Base-by-base conservation (phyloP, 2,888 invertebrate genomes). In the Noctuana brunneofusca region DNA sequence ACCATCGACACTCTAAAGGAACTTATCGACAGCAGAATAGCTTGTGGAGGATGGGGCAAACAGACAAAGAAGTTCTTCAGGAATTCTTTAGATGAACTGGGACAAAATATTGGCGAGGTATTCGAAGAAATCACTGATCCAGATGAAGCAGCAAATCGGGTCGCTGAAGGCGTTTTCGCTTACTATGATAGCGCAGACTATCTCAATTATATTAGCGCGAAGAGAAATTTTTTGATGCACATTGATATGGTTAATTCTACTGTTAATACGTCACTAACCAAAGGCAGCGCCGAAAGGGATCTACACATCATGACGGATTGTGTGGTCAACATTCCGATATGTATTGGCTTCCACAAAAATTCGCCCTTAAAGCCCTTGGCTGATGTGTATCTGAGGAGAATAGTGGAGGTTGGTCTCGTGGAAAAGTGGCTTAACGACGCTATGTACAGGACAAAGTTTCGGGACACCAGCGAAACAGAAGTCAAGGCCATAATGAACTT, bases 221-320 rank as follows among this genome's bases (percentile, higher is more conserved):
- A 92, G 66, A 84, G 93, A 48, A 93, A 80, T 43, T 65, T 71
- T 4, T 3, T 49, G n/a, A 18, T 18, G 24, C 55, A 20, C 4
- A 71, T 27, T 27, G 5, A 76, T 27, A 77, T 80, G 48, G 74
- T 74, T 5, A 87, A 87, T 50, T 70, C 73, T 0, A 80, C 78
- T 1, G 41, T 30, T 0, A 84, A 83, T 30, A 52, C 43, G 22
- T 55, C 0, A 38, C 22, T 9, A 65, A 62, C n/a, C 49, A 3
- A 9, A 3, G 14, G 27, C 12, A 74, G 78, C 18, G 67, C 67
- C 0, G 89, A 92, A 58, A 86, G 93, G 64, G 93, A 93, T 77
- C 82, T 97, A 59, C 97, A 97, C 72, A 95, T 97, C 9, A 97
- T 97, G 97, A 88, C 92, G 1, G 95, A 96, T 66, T 97, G 97